These are phyloP conservation scores for Bombyx mandarina DNA, from an alignment of 1,140 invertebrate genomes.

Conservation along the genomic window DNA sequence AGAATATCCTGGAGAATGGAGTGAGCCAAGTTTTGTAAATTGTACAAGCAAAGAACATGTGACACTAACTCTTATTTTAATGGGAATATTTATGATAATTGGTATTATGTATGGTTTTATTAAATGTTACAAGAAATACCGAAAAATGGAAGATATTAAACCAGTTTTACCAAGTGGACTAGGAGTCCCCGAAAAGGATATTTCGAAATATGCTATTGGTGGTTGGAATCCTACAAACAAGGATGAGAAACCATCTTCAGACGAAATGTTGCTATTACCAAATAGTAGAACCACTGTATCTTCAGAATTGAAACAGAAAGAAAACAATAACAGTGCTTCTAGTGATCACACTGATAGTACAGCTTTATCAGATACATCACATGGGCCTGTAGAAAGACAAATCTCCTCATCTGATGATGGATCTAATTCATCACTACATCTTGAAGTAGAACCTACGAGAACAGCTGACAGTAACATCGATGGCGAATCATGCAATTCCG, in stretches of 20 bases:
- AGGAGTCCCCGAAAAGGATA: slow-evolving; percentile 55
- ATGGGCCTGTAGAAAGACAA: slow-evolving; percentile 41
- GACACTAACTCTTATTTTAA: slow-evolving; percentile 43
- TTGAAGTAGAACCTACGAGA: slow-evolving; percentile 41
- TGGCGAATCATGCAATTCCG: slow-evolving; percentile 31
- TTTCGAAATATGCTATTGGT: slow-evolving; percentile 48
- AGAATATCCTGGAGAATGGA: slow-evolving; percentile 63
- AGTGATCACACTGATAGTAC: slow-evolving; percentile 65
- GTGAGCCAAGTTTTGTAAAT: slow-evolving; percentile 40
- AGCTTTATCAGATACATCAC: slow-evolving; percentile 49
- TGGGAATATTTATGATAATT: slow-evolving; percentile 39
- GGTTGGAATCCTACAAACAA: slow-evolving; percentile 54
- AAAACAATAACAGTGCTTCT: slow-evolving; percentile 44
- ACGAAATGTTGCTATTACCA: slow-evolving; percentile 57
- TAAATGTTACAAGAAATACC: slow-evolving; percentile 53
- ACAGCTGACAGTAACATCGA: slow-evolving; percentile 28
- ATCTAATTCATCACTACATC: slow-evolving; percentile 47
- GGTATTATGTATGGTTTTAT: slow-evolving; percentile 41
- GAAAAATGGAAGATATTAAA: slow-evolving; percentile 66
- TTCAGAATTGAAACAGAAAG: slow-evolving; percentile 43
- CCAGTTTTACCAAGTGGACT: slow-evolving; percentile 56
- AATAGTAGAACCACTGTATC: slow-evolving; percentile 39
- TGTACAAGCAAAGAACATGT: slow-evolving; percentile 40
- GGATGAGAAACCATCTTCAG: slow-evolving; percentile 54
- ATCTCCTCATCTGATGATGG: slow-evolving; percentile 52